phyloP scores from a whole-genome alignment of 2,797 vertebrate genomes.

The Poeciliopsis turneri region DNA sequence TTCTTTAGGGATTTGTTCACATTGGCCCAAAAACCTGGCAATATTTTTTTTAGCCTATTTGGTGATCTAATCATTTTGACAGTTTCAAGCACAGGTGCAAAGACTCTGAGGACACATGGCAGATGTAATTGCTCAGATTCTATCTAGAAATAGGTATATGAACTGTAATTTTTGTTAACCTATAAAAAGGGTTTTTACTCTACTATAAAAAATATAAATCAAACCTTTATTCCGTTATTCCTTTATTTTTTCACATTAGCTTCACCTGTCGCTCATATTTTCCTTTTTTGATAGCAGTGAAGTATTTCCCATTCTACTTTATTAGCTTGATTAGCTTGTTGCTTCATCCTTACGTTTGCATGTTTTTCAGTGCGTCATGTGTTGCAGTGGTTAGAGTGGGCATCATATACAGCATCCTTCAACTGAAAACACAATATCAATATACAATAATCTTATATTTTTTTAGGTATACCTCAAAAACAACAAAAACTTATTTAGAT shows the following conservation, averaged over 20 bases:
- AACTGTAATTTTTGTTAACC: neutral
- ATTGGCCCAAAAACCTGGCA: neutral
- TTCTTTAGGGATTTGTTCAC: slow-evolving; percentile 8
- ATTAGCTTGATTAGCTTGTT: neutral
- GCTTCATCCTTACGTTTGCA: neutral
- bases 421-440: neutral
- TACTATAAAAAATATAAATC: neutral
- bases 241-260: neutral
- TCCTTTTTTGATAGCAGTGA: neutral
- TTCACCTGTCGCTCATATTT: neutral
- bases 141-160: neutral
- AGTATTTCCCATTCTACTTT: neutral
- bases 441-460: neutral
- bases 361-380: neutral
- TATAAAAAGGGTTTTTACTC: neutral
- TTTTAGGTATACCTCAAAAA: no score
- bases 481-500: no score
- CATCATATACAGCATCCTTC: neutral
- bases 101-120: neutral
- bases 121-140: neutral
- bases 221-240: neutral
- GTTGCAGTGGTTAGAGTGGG: no score
- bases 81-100: neutral
- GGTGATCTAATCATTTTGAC: neutral
- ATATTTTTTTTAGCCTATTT: neutral